These are phyloP conservation scores for Ophion obscuratus DNA, from an alignment of 2,888 invertebrate species.

Conservation along the genomic window DNA sequence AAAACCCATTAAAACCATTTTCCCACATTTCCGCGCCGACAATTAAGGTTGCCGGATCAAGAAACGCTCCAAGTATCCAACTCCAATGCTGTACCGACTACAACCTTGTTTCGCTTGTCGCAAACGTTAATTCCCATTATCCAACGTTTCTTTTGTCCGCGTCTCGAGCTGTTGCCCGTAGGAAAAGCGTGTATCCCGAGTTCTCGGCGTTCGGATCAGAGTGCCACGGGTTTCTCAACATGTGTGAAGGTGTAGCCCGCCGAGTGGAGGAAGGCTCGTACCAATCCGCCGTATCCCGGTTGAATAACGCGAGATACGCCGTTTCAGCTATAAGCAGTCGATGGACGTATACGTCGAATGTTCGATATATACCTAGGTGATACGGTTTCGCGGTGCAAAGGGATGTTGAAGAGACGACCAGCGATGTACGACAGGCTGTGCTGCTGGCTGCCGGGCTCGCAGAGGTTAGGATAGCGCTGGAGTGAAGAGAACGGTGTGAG, in stretches of 20 bases:
- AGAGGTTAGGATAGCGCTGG: conserved; percentile 60
- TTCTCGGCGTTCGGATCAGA: neutral
- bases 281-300: too few relatives aligned
- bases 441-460: conserved; percentile 55
- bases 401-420: conserved; percentile 62
- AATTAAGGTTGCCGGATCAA: neutral
- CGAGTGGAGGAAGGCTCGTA: too few relatives aligned
- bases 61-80: neutral
- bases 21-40: too few relatives aligned
- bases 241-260: too few relatives aligned
- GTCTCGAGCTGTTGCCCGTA: neutral
- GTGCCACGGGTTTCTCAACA: too few relatives aligned
- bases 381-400: conserved; percentile 57
- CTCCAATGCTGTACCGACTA: neutral
- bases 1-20: too few relatives aligned
- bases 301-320: conserved; percentile 21
- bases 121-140: neutral
- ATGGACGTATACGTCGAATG: conserved; percentile 1
- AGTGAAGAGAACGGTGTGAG: conserved; percentile 52
- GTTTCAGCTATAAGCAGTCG: neutral
- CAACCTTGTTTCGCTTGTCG: neutral
- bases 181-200: neutral
- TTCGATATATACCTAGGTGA: neutral
- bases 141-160: conserved; percentile 9
- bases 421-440: conserved; percentile 64